Percentiles rank a stretch among this genome's conserved stretches.
Conservation (phyloP, 2,113 vertebrate genomes). For the Ciconia boyciana region DNA sequence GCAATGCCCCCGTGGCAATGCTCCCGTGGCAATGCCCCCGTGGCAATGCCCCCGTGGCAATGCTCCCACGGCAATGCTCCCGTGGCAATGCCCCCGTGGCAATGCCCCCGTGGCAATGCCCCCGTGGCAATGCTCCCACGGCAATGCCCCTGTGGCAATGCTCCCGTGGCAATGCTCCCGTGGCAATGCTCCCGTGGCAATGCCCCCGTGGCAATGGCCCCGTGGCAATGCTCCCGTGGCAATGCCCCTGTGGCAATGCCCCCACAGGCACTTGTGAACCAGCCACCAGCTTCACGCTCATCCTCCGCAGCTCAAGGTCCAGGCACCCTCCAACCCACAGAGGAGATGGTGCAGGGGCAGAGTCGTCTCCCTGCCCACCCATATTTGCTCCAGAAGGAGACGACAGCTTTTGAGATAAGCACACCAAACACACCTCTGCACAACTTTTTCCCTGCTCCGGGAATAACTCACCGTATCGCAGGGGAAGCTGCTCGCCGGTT, state of each 20-base stretch:
- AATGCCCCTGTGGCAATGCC: background rate
- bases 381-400: background rate
- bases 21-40: background rate
- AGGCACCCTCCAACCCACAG: background rate
- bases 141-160: background rate
- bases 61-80: background rate
- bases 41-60: background rate
- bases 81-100: background rate
- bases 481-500: background rate
- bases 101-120: background rate
- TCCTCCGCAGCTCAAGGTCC: accelerated
- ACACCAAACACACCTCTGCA: background rate
- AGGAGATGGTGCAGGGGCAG: background rate
- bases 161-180: no score
- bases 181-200: background rate
- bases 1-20: background rate
- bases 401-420: background rate
- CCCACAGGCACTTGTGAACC: accelerated
- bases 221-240: no score
- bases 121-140: no score
- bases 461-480: constrained; percentile 66
- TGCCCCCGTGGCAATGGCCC: no score
- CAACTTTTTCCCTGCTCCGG: accelerated
- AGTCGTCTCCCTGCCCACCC: background rate
- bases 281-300: background rate